A percentile compares a stretch with the other conserved stretches of the same genome.
Conservation (phyloP, 1,140 invertebrate genomes). For the Bombus sibiricus region DNA sequence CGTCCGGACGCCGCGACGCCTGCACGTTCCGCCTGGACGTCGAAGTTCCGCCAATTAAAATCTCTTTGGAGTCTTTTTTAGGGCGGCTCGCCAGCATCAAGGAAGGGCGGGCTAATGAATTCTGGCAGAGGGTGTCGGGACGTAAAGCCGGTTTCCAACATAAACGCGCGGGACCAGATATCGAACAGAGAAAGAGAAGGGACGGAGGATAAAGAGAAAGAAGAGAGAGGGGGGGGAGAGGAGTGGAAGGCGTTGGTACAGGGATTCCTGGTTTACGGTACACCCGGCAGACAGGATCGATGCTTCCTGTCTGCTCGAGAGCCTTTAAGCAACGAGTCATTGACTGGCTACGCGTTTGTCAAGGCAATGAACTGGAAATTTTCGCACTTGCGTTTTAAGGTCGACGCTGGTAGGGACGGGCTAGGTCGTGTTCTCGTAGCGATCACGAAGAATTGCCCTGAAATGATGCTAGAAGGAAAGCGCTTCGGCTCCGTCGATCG, state of each 20-base stretch:
- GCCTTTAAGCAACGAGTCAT: constrained; percentile 58
- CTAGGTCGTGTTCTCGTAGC: background rate
- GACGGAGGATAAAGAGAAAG: background rate
- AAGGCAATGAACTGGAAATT: constrained; percentile 49
- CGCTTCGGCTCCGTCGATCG: background rate
- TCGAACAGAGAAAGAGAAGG: constrained; percentile 30
- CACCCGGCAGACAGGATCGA: constrained; percentile 64
- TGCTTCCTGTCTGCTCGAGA: constrained; percentile 66
- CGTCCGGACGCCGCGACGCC: constrained; percentile 26
- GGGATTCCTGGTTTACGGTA: constrained; percentile 61
- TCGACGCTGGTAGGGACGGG: background rate
- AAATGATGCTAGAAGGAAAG: constrained; percentile 10
- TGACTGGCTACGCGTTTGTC: constrained; percentile 50
- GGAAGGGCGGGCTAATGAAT: constrained; percentile 62
- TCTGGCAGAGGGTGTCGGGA: constrained; percentile 66
- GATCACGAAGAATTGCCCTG: background rate
- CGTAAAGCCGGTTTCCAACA: constrained; percentile 63
- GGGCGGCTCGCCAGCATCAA: constrained; percentile 18
- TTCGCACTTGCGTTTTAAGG: constrained; percentile 48
- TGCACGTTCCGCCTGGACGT: constrained; percentile 44
- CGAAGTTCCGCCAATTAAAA: constrained; percentile 68
- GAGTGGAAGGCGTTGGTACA: constrained; percentile 35
- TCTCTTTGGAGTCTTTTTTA: constrained; percentile 69
- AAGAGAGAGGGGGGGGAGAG: background rate
- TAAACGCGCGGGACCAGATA: constrained; percentile 44